Percentiles rank a stretch among this genome's conserved stretches.
phyloP scores from a whole-genome alignment of 2,113 vertebrate species.

The Saccopteryx leptura region DNA sequence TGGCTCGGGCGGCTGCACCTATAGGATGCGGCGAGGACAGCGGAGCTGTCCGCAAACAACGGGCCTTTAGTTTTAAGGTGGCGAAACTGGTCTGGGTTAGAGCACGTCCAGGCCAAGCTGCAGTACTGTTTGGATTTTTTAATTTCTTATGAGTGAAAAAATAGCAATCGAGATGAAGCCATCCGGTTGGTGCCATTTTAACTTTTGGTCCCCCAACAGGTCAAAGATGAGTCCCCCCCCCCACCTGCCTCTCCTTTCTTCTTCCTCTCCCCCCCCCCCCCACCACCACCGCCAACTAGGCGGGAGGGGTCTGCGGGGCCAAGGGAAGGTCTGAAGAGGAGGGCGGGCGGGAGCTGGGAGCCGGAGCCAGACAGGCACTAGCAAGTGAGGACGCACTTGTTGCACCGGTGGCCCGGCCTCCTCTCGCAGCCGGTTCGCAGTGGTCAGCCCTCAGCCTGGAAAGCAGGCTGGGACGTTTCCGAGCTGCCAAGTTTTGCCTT shows the following conservation, averaged over 20 bases:
- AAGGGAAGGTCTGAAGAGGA: not conserved
- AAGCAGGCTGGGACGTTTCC: not conserved
- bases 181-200: conserved; percentile 72
- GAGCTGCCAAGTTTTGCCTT: conserved; percentile 44
- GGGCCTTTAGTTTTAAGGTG: conserved; percentile 78
- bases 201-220: conserved; percentile 70
- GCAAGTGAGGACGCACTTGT: conserved; percentile 71
- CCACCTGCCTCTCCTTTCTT: conserved; percentile 29
- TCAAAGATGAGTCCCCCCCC: not conserved
- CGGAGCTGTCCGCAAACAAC: conserved; percentile 35
- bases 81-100: conserved; percentile 49
- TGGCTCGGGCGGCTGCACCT: not conserved
- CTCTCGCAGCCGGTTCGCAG: not conserved
- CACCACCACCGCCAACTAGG: not conserved
- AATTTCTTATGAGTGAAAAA: conserved; percentile 69
- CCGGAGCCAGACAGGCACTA: not conserved
- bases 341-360: conserved; percentile 17
- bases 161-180: conserved; percentile 59
- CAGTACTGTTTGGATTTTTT: conserved; percentile 53
- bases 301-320: not conserved
- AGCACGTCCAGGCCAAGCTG: conserved; percentile 44
- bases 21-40: conserved; percentile 9
- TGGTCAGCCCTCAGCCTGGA: not conserved
- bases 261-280: not conserved
- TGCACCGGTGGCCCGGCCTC: conserved; percentile 53